A percentile compares a stretch with the other conserved stretches of the same genome.
phyloP scores from a whole-genome alignment of 1,140 invertebrate species.

The Drosophila varians region DNA sequence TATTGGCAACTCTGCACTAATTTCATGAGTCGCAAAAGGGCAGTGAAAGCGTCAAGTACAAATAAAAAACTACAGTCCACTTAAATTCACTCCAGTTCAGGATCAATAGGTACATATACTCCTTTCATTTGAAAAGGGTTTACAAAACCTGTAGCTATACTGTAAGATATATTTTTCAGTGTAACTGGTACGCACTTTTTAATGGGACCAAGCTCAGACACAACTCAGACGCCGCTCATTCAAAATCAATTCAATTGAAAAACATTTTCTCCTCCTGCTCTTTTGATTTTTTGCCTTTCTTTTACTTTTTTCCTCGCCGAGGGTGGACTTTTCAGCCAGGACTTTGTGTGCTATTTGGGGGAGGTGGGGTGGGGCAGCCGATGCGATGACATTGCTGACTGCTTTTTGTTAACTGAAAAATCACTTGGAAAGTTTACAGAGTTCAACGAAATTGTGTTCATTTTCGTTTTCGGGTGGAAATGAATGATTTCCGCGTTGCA shows the following conservation, averaged over 20 bases:
- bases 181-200: constrained; percentile 64
- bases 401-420: constrained; percentile 49
- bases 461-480: constrained; percentile 65
- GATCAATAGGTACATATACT: too few relatives aligned
- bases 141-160: too few relatives aligned
- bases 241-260: constrained; percentile 81
- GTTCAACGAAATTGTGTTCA: constrained; percentile 50
- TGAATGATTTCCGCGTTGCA: constrained; percentile 71
- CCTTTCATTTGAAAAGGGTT: too few relatives aligned
- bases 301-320: constrained; percentile 5
- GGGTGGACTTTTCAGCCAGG: constrained; percentile 31
- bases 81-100: too few relatives aligned
- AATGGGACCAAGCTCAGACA: constrained; percentile 63
- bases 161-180: neutral
- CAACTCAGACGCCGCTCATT: constrained; percentile 64
- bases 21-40: too few relatives aligned
- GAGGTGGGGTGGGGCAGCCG: too few relatives aligned
- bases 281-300: constrained; percentile 3
- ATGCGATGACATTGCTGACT: constrained; percentile 30
- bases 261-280: constrained; percentile 52
- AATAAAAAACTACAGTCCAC: too few relatives aligned
- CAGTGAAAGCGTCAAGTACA: too few relatives aligned
- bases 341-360: constrained; percentile 2
- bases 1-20: too few relatives aligned
- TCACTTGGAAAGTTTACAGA: constrained; percentile 61